These are phyloP conservation scores for Dipus sagitta DNA, from an alignment of 2,797 vertebrate species.

Conservation along the genomic window DNA sequence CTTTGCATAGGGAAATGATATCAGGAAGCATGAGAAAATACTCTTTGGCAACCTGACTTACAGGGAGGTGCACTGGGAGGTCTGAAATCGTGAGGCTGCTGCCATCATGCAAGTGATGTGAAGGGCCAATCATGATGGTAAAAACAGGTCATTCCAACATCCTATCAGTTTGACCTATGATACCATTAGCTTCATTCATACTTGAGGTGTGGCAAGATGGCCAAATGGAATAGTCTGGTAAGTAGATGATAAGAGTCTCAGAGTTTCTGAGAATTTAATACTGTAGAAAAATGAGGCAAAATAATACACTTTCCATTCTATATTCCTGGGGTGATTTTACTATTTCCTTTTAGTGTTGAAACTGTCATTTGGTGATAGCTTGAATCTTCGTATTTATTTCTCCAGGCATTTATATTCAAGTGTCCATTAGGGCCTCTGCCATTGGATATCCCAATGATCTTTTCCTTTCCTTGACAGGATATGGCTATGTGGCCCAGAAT, in stretches of 20 bases:
- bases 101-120: not conserved
- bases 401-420: not conserved
- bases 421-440: not conserved
- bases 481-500: not conserved
- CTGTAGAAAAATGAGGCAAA: constrained; percentile 40
- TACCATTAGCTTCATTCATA: not conserved
- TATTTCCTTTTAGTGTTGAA: constrained; percentile 16
- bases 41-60: not conserved
- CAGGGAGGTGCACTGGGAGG: not conserved
- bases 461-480: not conserved
- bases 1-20: not conserved
- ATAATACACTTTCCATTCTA: not conserved
- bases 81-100: not conserved
- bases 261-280: not conserved
- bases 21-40: constrained; percentile 4
- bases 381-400: not conserved
- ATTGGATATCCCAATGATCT: not conserved
- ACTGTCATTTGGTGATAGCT: not conserved
- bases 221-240: not conserved
- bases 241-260: not conserved
- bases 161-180: not conserved
- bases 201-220: not conserved
- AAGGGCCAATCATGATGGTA: not conserved
- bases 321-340: not conserved
- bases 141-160: not conserved